Conservation (phyloP, 2,888 invertebrate genomes). For the Hipparchia semele region DNA sequence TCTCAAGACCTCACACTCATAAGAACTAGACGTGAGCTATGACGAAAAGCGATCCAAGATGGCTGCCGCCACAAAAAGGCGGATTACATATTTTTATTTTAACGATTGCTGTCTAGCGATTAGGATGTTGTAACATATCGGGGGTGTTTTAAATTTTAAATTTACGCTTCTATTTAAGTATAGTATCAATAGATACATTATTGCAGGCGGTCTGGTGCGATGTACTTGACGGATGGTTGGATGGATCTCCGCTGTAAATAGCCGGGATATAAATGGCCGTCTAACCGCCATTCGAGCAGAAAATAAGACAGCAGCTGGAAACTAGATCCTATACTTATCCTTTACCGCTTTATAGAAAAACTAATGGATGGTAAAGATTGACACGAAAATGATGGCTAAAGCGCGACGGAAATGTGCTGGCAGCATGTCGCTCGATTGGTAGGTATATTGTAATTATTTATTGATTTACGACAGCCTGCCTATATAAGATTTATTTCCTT, state of each 20-base stretch:
- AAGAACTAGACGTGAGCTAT: no score
- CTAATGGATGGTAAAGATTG: not conserved
- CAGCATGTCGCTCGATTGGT: no score
- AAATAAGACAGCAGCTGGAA: slow-evolving; percentile 27
- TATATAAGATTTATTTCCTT: no score
- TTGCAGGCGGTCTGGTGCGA: slow-evolving; percentile 8
- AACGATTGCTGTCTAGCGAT: no score
- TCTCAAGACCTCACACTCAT: no score
- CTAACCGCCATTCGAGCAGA: slow-evolving; percentile 30
- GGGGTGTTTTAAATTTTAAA: no score
- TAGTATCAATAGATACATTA: not conserved
- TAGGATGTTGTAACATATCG: no score
- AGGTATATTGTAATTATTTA: not conserved
- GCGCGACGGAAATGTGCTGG: not conserved
- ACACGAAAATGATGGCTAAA: not conserved
- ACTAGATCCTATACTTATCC: slow-evolving; percentile 11
- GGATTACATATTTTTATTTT: no score
- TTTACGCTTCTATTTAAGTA: not conserved
- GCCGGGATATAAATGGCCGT: slow-evolving; percentile 37
- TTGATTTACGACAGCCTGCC: no score
- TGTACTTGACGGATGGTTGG: slow-evolving; percentile 32
- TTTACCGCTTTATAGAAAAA: slow-evolving; percentile 6
- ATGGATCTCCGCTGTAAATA: slow-evolving; percentile 37
- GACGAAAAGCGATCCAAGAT: no score
- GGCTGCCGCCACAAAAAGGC: no score